A percentile compares a stretch with the other conserved stretches of the same genome.
These are phyloP conservation scores for Spermophilus dauricus DNA, from an alignment of 2,113 vertebrate species.

Conservation along the genomic window DNA sequence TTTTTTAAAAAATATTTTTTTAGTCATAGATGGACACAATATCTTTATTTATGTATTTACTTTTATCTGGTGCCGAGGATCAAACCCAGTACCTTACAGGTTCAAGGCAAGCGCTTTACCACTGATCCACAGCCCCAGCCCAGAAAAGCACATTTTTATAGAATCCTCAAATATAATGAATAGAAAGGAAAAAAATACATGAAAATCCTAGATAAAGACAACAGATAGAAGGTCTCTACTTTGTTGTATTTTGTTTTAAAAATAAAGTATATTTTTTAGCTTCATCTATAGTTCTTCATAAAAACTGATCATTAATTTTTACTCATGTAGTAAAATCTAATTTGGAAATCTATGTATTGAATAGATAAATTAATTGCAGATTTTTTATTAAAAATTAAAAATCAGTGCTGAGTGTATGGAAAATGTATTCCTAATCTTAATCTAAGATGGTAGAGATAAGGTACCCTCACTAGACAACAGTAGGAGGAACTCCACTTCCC, in stretches of 20 bases:
- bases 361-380: not conserved
- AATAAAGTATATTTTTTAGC: not conserved
- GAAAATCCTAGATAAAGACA: constrained; percentile 39
- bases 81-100: too few species aligned
- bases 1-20: not conserved
- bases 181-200: constrained; percentile 38
- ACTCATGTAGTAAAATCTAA: constrained; percentile 31
- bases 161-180: constrained; percentile 21
- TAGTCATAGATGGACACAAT: too few species aligned
- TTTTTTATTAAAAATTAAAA: constrained; percentile 29
- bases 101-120: too few species aligned
- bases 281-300: not conserved
- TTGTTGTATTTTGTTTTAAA: constrained; percentile 60
- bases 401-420: not conserved
- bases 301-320: constrained; percentile 26
- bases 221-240: not conserved
- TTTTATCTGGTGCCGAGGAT: too few species aligned
- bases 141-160: constrained; percentile 16
- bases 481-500: not conserved
- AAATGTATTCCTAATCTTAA: not conserved
- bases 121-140: too few species aligned
- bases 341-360: not conserved
- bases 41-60: too few species aligned
- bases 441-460: not conserved
- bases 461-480: not conserved